phyloP scores from a whole-genome alignment of 2,113 vertebrate species.

The Naja naja region DNA sequence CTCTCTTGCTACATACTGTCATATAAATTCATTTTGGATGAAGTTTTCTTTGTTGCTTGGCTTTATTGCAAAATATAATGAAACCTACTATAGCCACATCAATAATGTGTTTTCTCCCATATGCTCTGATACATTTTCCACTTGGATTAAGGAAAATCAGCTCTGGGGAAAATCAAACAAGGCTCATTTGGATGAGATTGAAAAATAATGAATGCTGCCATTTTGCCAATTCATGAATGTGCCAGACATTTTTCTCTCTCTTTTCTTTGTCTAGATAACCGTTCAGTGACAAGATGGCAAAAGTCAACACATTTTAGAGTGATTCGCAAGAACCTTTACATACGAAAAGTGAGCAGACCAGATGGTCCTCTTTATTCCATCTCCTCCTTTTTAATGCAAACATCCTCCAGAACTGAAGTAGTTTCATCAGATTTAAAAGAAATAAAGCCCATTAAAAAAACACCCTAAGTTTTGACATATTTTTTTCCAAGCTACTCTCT shows the following conservation, averaged over 20 bases:
- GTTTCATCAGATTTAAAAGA: conserved; percentile 10
- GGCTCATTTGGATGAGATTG: not conserved
- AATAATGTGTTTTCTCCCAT: not conserved
- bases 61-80: not conserved
- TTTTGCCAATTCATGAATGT: not conserved
- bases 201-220: not conserved
- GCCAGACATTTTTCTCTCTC: not conserved
- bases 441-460: not conserved
- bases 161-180: not conserved
- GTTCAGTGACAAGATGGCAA: conserved; percentile 23
- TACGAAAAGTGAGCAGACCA: conserved; percentile 17
- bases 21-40: not conserved
- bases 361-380: conserved; percentile 15
- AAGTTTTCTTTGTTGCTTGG: conserved; percentile 6
- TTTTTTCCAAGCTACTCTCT: not conserved
- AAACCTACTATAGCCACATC: not conserved
- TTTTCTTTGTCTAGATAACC: not conserved
- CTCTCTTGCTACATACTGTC: not conserved
- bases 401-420: not conserved
- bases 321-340: conserved; percentile 17
- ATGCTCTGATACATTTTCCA: conserved; percentile 32
- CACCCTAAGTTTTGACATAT: not conserved
- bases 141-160: conserved; percentile 20
- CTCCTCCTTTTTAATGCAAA: not conserved
- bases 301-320: not conserved